These are phyloP conservation scores for Archilochus colubris DNA, from an alignment of 2,113 vertebrate genomes.

Conservation along the genomic window DNA sequence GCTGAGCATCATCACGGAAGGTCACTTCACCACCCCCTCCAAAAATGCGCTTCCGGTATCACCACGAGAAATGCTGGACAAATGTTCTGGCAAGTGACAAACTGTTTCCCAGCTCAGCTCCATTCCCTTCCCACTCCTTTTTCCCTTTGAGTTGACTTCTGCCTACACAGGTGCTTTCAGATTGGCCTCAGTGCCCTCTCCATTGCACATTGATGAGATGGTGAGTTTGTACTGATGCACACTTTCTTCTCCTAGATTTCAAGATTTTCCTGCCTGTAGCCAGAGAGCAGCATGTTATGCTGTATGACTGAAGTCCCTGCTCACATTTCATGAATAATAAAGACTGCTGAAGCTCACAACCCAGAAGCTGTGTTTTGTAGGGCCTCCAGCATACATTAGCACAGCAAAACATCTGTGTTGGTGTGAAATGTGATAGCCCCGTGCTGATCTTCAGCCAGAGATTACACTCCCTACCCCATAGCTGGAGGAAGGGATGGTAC, in stretches of 20 bases:
- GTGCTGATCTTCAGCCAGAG: not conserved
- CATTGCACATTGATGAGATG: accelerated
- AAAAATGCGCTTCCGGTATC: conserved; percentile 3
- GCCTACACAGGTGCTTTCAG: conserved; percentile 7
- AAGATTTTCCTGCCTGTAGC: not conserved
- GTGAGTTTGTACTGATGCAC: not conserved
- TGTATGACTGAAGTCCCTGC: not conserved
- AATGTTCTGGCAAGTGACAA: conserved; percentile 17
- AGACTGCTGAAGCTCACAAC: not conserved
- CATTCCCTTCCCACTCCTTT: not conserved
- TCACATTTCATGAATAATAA: not conserved
- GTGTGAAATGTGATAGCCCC: not conserved
- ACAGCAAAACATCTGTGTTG: not conserved
- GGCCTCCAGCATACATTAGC: not conserved
- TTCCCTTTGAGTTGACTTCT: conserved; percentile 19
- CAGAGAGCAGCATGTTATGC: not conserved
- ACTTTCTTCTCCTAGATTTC: not conserved
- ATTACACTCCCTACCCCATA: not conserved
- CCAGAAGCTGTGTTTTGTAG: accelerated
- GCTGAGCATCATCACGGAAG: not conserved
- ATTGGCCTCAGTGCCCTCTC: not conserved
- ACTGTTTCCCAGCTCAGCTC: conserved; percentile 7
- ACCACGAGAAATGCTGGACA: not conserved
- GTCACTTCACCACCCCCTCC: not conserved
- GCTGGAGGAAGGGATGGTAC: not conserved